Percentiles rank a stretch among this genome's conserved stretches.
These are phyloP conservation scores for Pterocles orientalis DNA, from an alignment of 2,113 vertebrate species.

Conservation along the genomic window DNA sequence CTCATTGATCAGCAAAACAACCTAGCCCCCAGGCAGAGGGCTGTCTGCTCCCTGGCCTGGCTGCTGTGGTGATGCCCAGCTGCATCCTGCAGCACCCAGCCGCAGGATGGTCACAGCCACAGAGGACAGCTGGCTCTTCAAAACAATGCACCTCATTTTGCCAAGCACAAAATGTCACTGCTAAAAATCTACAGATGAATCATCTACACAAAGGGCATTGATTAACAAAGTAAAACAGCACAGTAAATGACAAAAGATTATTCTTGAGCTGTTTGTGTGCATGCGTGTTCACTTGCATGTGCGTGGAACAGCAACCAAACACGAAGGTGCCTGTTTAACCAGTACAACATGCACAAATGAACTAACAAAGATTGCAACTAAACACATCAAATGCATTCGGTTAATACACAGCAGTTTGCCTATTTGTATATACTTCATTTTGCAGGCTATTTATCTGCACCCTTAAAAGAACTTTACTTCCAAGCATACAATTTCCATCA, in stretches of 20 bases:
- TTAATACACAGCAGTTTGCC: neutral
- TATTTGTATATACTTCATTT: neutral
- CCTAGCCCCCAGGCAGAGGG: neutral
- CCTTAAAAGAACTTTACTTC: neutral
- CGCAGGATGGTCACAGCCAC: neutral
- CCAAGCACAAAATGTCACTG: neutral
- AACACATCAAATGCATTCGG: neutral
- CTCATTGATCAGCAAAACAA: accelerated
- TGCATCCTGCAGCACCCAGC: neutral
- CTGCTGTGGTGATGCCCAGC: neutral
- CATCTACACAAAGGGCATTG: neutral
- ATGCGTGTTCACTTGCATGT: too few relatives aligned
- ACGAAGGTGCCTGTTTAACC: neutral
- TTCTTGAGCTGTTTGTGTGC: neutral
- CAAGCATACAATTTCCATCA: neutral
- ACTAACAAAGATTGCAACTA: neutral
- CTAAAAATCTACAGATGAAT: neutral
- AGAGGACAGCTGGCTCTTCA: neutral
- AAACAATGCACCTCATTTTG: neutral
- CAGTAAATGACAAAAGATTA: conserved; percentile 12
- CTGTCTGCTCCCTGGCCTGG: neutral
- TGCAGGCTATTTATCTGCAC: neutral
- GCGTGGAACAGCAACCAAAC: neutral
- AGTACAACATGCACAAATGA: neutral
- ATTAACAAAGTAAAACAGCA: neutral